These are phyloP conservation scores for Drosophila mayri DNA, from an alignment of 1,140 invertebrate genomes.

Conservation along the genomic window DNA sequence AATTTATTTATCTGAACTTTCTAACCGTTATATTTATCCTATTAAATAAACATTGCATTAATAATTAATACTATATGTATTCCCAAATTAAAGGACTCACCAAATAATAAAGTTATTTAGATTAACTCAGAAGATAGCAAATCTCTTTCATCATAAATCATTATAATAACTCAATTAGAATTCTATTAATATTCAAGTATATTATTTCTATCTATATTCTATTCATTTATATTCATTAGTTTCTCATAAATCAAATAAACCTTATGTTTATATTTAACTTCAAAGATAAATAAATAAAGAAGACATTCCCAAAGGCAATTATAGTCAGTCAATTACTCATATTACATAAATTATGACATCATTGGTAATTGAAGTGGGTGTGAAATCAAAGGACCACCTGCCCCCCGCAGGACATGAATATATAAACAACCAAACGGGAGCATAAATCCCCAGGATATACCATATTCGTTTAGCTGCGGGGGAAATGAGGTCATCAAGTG, in stretches of 20 bases:
- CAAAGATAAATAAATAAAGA: slow-evolving; percentile 7
- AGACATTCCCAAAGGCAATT: neutral
- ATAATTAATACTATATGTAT: too few relatives aligned
- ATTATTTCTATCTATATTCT: neutral
- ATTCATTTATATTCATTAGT: neutral
- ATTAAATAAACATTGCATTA: neutral
- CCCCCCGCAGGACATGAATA: slow-evolving; percentile 51
- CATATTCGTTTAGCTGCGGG: slow-evolving; percentile 13
- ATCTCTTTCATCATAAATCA: neutral
- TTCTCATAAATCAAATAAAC: slow-evolving; percentile 4
- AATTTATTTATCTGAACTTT: neutral
- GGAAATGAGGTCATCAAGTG: slow-evolving; percentile 53
- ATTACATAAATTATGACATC: slow-evolving; percentile 46
- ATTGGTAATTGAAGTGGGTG: slow-evolving; percentile 17
- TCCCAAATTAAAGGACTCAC: neutral
- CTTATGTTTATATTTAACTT: neutral
- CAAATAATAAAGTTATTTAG: neutral
- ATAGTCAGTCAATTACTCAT: slow-evolving; percentile 52
- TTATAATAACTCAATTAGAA: neutral
- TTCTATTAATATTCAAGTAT: neutral
- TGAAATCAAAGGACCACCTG: slow-evolving; percentile 23
- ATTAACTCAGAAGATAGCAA: neutral
- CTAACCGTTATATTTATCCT: neutral
- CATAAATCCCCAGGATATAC: slow-evolving; percentile 27
- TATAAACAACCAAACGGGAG: slow-evolving; percentile 19